A percentile compares a stretch with the other conserved stretches of the same genome.
Evolutionary conservation across 2,113 vertebrate genomes (phyloP).

Genomic region (Delphinus delphis): DNA sequence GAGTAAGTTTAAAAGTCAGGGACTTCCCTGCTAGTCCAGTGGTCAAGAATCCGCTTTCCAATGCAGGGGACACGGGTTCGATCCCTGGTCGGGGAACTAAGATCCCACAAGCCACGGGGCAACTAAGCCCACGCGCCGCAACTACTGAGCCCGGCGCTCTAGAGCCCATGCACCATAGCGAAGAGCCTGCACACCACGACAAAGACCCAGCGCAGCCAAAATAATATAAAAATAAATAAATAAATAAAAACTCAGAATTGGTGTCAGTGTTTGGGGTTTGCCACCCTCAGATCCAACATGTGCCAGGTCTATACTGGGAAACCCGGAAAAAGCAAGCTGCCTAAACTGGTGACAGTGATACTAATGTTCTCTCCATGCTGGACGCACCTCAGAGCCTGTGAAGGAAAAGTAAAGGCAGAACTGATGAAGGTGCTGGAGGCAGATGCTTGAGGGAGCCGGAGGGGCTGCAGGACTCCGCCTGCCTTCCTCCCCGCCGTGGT

Average conservation of each 20-base stretch:
- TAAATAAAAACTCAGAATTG: not conserved
- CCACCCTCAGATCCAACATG: not conserved
- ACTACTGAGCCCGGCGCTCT: not conserved
- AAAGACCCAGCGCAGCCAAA: too few species aligned
- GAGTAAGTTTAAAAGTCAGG: not conserved
- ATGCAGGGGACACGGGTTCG: not conserved
- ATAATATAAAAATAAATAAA: not conserved
- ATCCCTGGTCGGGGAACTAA: not conserved
- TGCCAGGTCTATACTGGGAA: not conserved
- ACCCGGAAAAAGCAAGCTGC: not conserved
- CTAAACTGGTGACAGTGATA: not conserved
- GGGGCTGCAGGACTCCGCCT: not conserved
- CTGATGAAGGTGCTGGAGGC: not conserved
- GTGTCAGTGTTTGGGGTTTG: not conserved
- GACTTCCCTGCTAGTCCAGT: not conserved
- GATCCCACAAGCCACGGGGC: too few species aligned
- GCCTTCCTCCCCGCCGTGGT: not conserved
- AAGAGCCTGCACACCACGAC: too few species aligned
- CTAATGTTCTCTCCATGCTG: not conserved
- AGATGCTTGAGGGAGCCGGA: not conserved
- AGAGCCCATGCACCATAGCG: too few species aligned
- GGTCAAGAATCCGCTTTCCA: not conserved
- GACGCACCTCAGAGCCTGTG: not conserved
- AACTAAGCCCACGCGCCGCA: not conserved
- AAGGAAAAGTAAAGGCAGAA: not conserved